Evolutionary conservation across 2,888 invertebrate species (phyloP).

Genomic region (Andrena trimmerana): DNA sequence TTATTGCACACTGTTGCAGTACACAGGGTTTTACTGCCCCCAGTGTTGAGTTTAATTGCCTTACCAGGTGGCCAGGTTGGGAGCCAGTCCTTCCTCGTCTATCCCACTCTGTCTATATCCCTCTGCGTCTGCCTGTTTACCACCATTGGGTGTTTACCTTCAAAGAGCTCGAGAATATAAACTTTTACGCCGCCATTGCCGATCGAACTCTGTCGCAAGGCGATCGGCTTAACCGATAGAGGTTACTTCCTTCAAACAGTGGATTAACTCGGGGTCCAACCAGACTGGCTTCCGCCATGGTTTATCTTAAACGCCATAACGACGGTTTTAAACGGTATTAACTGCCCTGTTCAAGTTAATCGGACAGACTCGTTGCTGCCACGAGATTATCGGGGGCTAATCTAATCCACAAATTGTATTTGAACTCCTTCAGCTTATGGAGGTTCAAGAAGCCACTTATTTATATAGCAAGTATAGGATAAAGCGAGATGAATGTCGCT

Average conservation of each 20-base stretch:
- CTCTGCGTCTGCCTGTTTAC: neutral
- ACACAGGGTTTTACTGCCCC: conserved; percentile 42
- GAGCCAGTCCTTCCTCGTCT: neutral
- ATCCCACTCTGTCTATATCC: neutral
- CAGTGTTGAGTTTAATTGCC: conserved; percentile 48
- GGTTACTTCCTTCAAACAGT: conserved; percentile 29
- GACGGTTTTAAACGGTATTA: conserved; percentile 3
- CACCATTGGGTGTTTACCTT: neutral
- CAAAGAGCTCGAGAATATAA: conserved; percentile 1
- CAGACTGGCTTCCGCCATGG: neutral
- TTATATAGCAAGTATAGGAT: neutral
- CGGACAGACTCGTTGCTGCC: neutral
- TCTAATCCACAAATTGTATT: conserved; percentile 21
- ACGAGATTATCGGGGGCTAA: conserved; percentile 23
- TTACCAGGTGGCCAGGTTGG: conserved; percentile 37
- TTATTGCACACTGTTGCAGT: conserved; percentile 52
- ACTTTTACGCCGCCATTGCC: neutral
- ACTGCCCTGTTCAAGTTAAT: conserved; percentile 41
- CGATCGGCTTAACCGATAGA: conserved; percentile 30
- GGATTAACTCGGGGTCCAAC: conserved; percentile 38
- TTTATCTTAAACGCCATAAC: conserved; percentile 8
- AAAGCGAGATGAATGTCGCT: too few relatives aligned
- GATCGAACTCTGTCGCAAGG: conserved; percentile 7
- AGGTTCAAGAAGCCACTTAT: neutral
- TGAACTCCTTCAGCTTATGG: neutral